Percentiles rank a stretch among this genome's conserved stretches.
Evolutionary conservation across 2,113 vertebrate species (phyloP).

Genomic region (Actenoides hombroni): DNA sequence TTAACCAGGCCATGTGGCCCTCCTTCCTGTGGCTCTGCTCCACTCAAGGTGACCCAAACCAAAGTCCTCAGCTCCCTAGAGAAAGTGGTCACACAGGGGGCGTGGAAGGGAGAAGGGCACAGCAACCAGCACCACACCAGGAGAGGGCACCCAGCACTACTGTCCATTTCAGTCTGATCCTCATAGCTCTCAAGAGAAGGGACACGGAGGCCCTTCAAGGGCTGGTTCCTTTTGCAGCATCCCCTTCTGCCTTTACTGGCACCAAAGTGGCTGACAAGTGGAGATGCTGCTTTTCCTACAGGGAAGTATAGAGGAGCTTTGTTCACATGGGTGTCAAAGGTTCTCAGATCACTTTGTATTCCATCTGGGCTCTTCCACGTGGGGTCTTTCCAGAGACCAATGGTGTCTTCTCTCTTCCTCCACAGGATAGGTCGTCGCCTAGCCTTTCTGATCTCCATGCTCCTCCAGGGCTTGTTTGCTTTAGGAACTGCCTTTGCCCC

Average conservation of each 20-base stretch:
- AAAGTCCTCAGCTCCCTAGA: not conserved
- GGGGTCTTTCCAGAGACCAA: not conserved
- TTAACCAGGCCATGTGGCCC: not conserved
- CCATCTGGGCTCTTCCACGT: not conserved
- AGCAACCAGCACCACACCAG: not conserved
- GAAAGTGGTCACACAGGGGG: rapidly evolving
- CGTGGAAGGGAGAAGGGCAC: not conserved
- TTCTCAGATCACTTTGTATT: not conserved
- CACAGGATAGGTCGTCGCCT: conserved; percentile 83
- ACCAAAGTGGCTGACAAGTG: rapidly evolving
- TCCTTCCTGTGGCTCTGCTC: not conserved
- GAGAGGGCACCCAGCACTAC: not conserved
- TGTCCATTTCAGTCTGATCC: not conserved
- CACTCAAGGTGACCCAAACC: not conserved
- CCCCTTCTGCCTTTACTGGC: not conserved
- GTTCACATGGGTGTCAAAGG: not conserved
- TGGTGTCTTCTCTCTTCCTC: not conserved
- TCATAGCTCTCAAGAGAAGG: not conserved
- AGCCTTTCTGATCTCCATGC: conserved; percentile 74
- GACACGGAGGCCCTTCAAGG: not conserved
- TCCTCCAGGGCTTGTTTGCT: conserved; percentile 72
- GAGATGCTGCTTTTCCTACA: not conserved
- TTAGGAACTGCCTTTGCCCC: conserved; percentile 77
- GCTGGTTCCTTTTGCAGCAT: not conserved
- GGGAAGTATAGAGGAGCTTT: rapidly evolving